Base-by-base conservation (phyloP, 2,113 vertebrate genomes). In the Zosterops borbonicus region DNA sequence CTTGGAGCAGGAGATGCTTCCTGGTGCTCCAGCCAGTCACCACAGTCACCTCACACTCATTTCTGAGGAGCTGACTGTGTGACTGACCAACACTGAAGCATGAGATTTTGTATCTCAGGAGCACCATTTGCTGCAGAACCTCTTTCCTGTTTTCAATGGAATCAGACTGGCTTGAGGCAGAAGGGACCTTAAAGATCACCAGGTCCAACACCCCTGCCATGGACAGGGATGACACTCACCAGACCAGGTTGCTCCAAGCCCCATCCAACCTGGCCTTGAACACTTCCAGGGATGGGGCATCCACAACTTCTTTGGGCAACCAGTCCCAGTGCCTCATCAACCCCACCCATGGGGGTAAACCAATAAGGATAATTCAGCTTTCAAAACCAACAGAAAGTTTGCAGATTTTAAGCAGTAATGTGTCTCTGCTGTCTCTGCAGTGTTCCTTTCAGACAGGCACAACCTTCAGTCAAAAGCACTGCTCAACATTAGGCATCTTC, bases 31-130 rank as follows among this genome's bases (percentile, higher is more conserved):
- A 69, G 25, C 5, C 3, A 76, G n/a, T 7, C 69, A 27, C 49
- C 15, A 4, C 27, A 52, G 41, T 14, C 83, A 41, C 23, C 78
- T 71, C 7, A 0, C 42, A 19, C 39, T 41, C 16, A 0, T 14
- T n/a, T 16, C n/a, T 20, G 35, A 58, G 50, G n/a, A 80, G 68
- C 35, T 78, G 60, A 33, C 44, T 42, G 16, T 29, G 21, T 37
- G 47, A 67, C 23, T 28, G 28, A 67, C 25, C 29, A 67, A 24
- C 35, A 22, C 17, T 22, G 27, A n/a, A 37, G 13, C 13, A 37
- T 9, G 29, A 93, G 41, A 44, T 73, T 79, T n/a, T 47, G 10
- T 8, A 17, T 31, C 23, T 29, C 27, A 68, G 44, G n/a, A 73
- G 62, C 67, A 63, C 9, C 46, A 18, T 74, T 60, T 71, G 25